Percentiles rank a stretch among this genome's conserved stretches.
Conservation (phyloP, 2,113 vertebrate species). For the Gymnocephalus cernua region DNA sequence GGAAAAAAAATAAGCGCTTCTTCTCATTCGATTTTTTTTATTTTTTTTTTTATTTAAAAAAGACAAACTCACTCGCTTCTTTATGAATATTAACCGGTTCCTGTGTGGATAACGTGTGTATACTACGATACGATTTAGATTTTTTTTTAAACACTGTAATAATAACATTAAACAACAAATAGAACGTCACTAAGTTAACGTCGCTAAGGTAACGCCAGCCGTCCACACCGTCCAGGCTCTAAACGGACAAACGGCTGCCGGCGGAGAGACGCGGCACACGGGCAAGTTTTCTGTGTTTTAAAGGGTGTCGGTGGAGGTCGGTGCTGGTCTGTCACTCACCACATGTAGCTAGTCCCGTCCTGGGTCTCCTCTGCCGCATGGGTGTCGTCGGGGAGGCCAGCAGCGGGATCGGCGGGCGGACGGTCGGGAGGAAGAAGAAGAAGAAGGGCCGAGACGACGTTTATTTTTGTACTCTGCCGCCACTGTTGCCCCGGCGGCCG, state of each 20-base stretch:
- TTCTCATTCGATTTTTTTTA: not conserved
- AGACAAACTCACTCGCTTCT: not conserved
- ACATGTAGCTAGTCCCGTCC: constrained; percentile 53
- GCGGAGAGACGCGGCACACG: not conserved
- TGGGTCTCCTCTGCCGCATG: constrained; percentile 49
- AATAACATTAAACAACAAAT: not conserved
- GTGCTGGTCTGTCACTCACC: constrained; percentile 53
- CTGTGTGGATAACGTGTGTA: no score
- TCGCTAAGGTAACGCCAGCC: not conserved
- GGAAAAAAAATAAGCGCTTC: not conserved
- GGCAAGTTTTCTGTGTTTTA: not conserved
- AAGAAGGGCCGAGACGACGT: not conserved
- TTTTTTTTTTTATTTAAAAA: no score
- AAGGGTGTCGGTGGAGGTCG: not conserved
- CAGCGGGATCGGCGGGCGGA: constrained; percentile 11
- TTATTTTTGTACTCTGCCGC: not conserved
- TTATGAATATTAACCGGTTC: not conserved
- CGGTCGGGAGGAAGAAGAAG: not conserved
- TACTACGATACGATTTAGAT: not conserved
- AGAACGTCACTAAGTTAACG: constrained; percentile 3
- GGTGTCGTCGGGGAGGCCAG: constrained; percentile 29
- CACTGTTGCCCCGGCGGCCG: not conserved
- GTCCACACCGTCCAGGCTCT: not conserved
- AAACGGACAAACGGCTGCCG: not conserved
- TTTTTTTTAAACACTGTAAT: not conserved